Conservation (phyloP, 1,140 invertebrate genomes). For the Chlorops oryzae region DNA sequence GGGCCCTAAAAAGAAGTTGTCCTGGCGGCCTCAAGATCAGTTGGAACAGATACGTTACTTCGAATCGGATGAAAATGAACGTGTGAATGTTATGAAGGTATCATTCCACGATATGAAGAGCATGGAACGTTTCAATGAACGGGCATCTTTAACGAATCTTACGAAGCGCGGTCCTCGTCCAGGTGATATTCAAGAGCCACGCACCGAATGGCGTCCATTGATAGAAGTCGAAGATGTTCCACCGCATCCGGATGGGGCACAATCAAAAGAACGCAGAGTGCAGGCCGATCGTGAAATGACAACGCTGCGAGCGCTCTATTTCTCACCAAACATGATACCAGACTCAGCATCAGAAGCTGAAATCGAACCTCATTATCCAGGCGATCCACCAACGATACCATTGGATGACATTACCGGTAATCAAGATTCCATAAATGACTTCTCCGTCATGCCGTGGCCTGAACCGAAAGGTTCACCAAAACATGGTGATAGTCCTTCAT, state of each 20-base stretch:
- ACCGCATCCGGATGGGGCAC: conserved; percentile 58
- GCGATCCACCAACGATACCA: conserved; percentile 76
- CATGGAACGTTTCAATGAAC: conserved; percentile 78
- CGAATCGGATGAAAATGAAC: conserved; percentile 88
- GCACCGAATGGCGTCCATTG: conserved; percentile 63
- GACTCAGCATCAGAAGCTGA: conserved; percentile 82
- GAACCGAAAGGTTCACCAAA: conserved; percentile 60
- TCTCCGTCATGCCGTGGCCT: conserved; percentile 68
- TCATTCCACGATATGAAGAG: conserved; percentile 84
- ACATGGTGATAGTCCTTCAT: conserved; percentile 1
- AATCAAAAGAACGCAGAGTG: conserved; percentile 79
- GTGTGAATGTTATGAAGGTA: conserved; percentile 88
- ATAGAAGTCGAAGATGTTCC: conserved; percentile 62
- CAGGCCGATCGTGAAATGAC: conserved; percentile 79
- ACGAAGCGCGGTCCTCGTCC: conserved; percentile 64
- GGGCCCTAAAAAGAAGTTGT: conserved; percentile 75
- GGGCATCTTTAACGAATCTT: conserved; percentile 68
- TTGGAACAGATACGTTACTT: conserved; percentile 80
- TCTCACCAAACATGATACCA: conserved; percentile 77
- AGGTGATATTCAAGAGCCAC: conserved; percentile 74
- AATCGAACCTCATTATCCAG: conserved; percentile 66
- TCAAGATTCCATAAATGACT: conserved; percentile 71
- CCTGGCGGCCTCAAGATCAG: conserved; percentile 74
- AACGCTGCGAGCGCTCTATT: conserved; percentile 79
- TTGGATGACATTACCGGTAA: conserved; percentile 79